Evolutionary conservation across 2,797 vertebrate genomes (phyloP).

Genomic region (Malacoraja senta): DNA sequence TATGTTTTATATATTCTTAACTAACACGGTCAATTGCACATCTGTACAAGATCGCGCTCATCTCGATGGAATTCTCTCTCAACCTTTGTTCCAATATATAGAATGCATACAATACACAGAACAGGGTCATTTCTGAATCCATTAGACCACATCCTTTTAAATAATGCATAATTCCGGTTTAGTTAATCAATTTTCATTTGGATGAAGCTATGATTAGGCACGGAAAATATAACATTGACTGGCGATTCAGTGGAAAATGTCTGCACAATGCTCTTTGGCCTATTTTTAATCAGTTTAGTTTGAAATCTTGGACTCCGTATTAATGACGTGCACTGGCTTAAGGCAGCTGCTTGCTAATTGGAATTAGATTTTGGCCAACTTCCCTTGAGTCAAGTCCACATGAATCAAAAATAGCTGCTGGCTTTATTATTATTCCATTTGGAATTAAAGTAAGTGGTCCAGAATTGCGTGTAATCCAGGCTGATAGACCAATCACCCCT

Average conservation of each 20-base stretch:
- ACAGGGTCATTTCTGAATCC: neutral
- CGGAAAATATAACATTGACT: neutral
- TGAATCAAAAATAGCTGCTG: neutral
- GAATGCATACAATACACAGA: neutral
- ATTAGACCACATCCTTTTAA: neutral
- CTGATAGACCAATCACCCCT: neutral
- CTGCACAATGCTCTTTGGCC: neutral
- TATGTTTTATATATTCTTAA: too few species aligned
- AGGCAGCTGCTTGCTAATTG: neutral
- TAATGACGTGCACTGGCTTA: neutral
- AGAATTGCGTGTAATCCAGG: neutral
- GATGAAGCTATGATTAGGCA: neutral
- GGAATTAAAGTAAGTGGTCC: neutral
- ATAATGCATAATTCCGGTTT: neutral
- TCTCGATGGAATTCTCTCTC: too few species aligned
- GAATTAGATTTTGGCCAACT: neutral
- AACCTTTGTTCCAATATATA: neutral
- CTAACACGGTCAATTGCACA: too few species aligned
- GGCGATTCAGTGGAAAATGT: neutral
- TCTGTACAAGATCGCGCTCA: too few species aligned
- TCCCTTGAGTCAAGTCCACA: neutral
- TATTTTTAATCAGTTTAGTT: neutral
- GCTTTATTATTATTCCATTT: neutral
- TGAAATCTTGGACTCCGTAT: neutral
- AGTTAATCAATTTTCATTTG: neutral